Evolutionary conservation across 2,888 invertebrate genomes (phyloP).

Genomic region (Ernsta delagoae): DNA sequence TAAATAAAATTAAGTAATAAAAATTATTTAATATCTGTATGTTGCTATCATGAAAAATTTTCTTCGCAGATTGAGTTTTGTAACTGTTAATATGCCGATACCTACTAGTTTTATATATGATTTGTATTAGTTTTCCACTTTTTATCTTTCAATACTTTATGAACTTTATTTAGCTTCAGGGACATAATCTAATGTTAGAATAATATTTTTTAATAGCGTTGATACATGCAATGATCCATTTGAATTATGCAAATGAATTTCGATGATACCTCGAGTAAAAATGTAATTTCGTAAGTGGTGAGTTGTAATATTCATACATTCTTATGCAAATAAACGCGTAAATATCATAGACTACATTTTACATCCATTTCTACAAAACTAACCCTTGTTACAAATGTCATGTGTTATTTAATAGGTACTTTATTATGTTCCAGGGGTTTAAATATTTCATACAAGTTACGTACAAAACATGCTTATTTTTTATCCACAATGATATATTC

Average conservation of each 20-base stretch:
- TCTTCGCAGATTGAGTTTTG: too few relatives aligned
- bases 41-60: too few relatives aligned
- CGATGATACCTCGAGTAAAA: background rate
- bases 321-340: background rate
- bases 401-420: background rate
- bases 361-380: background rate
- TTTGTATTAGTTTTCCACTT: background rate
- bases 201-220: background rate
- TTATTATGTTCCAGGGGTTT: background rate
- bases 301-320: background rate
- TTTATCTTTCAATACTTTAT: background rate
- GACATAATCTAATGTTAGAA: background rate
- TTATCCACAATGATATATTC: too few relatives aligned
- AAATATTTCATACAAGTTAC: background rate
- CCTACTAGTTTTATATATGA: too few relatives aligned
- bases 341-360: background rate
- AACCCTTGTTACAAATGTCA: background rate
- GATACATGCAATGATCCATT: background rate
- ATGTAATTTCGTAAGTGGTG: conserved; percentile 4
- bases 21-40: too few relatives aligned
- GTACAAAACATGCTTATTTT: too few relatives aligned
- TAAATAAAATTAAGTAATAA: too few relatives aligned
- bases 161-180: background rate
- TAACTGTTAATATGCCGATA: too few relatives aligned
- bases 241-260: conserved; percentile 1